phyloP scores from a whole-genome alignment of 2,797 vertebrate genomes.

The Acridotheres tristis region DNA sequence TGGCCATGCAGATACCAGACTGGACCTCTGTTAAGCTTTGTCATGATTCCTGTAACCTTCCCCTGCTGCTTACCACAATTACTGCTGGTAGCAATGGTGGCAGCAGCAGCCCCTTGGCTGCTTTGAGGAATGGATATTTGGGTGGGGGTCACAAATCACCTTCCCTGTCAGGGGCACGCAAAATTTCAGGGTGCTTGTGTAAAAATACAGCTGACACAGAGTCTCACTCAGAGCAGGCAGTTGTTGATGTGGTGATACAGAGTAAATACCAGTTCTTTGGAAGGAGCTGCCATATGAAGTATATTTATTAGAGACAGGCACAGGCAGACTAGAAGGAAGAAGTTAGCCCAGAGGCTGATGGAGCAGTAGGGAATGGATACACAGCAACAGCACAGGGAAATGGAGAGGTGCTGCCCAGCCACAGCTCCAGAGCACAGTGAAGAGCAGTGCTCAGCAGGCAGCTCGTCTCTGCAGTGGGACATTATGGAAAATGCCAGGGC shows the following conservation, averaged over 20 bases:
- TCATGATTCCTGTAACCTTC: not conserved
- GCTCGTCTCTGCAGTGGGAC: not conserved
- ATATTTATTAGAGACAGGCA: not conserved
- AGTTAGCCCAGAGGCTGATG: not conserved
- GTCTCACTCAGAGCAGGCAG: not conserved
- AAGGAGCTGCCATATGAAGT: not conserved
- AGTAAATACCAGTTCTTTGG: not conserved
- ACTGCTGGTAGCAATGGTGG: not conserved
- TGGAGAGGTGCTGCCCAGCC: not conserved
- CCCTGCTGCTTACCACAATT: not conserved
- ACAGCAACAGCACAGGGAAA: not conserved
- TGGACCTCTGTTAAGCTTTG: not conserved
- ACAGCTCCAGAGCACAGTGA: not conserved
- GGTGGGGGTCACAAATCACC: not conserved
- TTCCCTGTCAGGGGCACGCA: not conserved
- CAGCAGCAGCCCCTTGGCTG: not conserved
- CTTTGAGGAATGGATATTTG: not conserved
- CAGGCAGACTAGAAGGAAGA: not conserved
- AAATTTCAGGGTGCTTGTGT: not conserved
- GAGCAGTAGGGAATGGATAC: not conserved
- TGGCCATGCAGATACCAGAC: accelerated
- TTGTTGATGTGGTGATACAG: accelerated
- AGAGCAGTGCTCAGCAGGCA: not conserved
- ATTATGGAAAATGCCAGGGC: not conserved
- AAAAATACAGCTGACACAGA: not conserved